Evolutionary conservation across 2,797 vertebrate genomes (phyloP).

Genomic region (Balearica regulorum): DNA sequence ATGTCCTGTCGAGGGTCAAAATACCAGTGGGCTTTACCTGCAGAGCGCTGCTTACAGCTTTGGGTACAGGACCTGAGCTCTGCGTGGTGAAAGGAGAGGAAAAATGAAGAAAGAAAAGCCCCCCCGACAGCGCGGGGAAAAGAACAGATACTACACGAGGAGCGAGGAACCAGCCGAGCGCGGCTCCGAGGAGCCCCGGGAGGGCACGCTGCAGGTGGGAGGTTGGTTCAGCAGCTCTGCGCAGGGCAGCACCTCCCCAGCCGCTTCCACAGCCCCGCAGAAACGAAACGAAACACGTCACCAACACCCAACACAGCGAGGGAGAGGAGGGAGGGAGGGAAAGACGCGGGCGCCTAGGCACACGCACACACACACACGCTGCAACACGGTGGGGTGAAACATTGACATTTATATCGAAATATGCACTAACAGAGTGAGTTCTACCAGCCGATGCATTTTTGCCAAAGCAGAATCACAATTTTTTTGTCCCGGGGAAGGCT

Average conservation of each 20-base stretch:
- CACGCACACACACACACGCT: background rate
- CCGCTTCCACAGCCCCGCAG: background rate
- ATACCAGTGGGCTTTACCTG: background rate
- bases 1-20: background rate
- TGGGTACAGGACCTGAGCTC: background rate
- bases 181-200: background rate
- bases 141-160: accelerated
- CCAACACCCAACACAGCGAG: background rate
- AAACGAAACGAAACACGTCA: background rate
- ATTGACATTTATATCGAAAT: conserved; percentile 75
- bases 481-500: background rate
- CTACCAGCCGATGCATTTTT: conserved; percentile 68
- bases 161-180: background rate
- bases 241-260: background rate
- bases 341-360: background rate
- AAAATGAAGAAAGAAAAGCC: background rate
- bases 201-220: background rate
- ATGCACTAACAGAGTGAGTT: conserved; percentile 70
- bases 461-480: conserved; percentile 67
- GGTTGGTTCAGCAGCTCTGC: background rate
- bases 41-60: background rate
- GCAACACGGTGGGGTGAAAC: conserved; percentile 64
- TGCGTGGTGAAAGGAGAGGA: accelerated
- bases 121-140: accelerated
- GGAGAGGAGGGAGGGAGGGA: background rate